These are phyloP conservation scores for Oreonectes daqikongensis DNA, from an alignment of 2,797 vertebrate species.

Conservation along the genomic window DNA sequence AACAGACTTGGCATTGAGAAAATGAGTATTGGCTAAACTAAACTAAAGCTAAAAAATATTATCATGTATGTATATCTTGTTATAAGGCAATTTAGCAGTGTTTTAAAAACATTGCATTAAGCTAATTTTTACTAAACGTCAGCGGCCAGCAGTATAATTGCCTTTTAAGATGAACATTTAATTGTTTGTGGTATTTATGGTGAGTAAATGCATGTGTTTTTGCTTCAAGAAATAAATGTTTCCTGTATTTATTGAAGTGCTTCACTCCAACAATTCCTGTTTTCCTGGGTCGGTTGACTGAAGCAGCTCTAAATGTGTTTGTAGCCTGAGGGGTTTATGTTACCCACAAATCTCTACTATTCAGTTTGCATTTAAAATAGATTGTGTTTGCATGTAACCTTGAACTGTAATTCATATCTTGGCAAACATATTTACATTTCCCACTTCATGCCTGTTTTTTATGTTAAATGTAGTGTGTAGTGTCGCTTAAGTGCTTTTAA, in stretches of 20 bases:
- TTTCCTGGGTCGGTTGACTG: conserved; percentile 67
- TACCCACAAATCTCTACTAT: conserved; percentile 67
- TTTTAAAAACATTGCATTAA: conserved; percentile 17
- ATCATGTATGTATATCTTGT: too few relatives aligned
- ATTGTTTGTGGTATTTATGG: conserved; percentile 22
- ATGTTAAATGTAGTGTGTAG: background rate
- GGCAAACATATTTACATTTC: conserved; percentile 10
- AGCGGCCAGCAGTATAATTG: conserved; percentile 21
- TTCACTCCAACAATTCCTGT: conserved; percentile 57
- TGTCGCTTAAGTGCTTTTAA: background rate
- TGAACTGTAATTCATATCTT: conserved; percentile 62
- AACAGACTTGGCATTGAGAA: background rate
- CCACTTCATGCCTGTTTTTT: background rate
- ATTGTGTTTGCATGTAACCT: conserved; percentile 62
- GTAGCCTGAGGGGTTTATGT: conserved; percentile 70
- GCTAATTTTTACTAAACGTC: background rate
- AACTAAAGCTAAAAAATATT: too few relatives aligned
- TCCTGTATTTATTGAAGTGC: background rate
- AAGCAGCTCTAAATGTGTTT: conserved; percentile 65
- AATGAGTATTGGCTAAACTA: too few relatives aligned
- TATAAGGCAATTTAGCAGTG: background rate
- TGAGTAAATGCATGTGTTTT: conserved; percentile 14
- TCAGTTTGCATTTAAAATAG: conserved; percentile 69
- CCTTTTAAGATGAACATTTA: conserved; percentile 25
- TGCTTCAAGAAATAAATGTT: background rate